These are phyloP conservation scores for Rotaria socialis DNA, from an alignment of 2,888 invertebrate genomes.

Conservation along the genomic window DNA sequence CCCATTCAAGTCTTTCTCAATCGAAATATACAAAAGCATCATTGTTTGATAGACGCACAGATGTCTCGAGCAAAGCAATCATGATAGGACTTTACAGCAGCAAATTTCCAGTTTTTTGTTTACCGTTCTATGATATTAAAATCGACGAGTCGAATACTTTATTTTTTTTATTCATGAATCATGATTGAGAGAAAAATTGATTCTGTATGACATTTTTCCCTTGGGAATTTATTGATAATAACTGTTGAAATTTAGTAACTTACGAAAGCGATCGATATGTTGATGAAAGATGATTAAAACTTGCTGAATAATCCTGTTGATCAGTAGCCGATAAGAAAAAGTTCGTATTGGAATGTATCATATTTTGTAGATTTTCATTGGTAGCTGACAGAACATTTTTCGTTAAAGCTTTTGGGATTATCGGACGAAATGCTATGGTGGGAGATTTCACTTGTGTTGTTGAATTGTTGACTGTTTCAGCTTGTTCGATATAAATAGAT, in stretches of 20 bases:
- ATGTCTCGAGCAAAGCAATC: no score
- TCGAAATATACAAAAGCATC: no score
- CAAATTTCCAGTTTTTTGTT: not conserved
- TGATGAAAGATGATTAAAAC: slow-evolving; percentile 3
- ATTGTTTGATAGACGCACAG: no score
- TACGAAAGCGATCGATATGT: slow-evolving; percentile 33
- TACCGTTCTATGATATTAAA: no score
- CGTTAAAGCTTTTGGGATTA: slow-evolving; percentile 11
- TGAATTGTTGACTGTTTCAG: not conserved
- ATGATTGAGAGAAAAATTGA: not conserved
- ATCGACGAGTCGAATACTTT: no score
- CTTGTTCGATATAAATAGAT: slow-evolving; percentile 5
- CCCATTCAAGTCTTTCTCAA: no score
- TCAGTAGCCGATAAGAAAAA: not conserved
- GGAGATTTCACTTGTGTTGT: not conserved
- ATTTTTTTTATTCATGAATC: no score
- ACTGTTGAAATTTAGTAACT: not conserved
- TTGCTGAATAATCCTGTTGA: slow-evolving; percentile 8
- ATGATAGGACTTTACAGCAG: no score
- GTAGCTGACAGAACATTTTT: slow-evolving; percentile 11
- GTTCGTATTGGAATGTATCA: slow-evolving; percentile 18
- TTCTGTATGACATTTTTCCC: not conserved
- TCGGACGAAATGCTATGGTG: slow-evolving; percentile 22
- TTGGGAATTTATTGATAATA: not conserved
- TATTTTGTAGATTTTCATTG: not conserved